Evolutionary conservation across 2,888 invertebrate species (phyloP), one percentile per base, ranked within the genome.

Genomic region (Epirrita christyi): DNA sequence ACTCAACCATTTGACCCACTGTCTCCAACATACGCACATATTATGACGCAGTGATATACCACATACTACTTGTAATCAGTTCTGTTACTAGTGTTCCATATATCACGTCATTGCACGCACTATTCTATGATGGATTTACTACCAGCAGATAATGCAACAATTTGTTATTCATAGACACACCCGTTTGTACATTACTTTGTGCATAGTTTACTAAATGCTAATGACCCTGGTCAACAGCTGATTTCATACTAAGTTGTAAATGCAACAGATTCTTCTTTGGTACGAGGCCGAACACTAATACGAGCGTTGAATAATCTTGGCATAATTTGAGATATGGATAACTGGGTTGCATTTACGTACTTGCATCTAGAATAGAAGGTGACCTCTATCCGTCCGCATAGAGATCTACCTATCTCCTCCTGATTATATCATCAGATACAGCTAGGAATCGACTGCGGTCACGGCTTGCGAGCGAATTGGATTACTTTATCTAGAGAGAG

Each of bases 201-300:
- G 8, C 21, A 2, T 21, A 2, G 21, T 3, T 21, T 21, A 21
- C 21, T 21, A 21, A 21, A 6, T 28, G 28, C 4, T 9, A 13
- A 27, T 50, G 56, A 27, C 42, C 51, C 34, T 46, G 55, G n/a
- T 11, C 8, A 47, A 49, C 43, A 55, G 46, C 29, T 44, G 52
- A 47, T 29, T 44, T 29, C 11, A 37, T 21, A 51, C 46, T 37
- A 28, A 38, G 41, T 51, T 45, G 32, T 40, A 40, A 29, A 13
- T 38, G 13, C 28, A 38, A 14, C 28, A 13, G 38, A 34, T 38
- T 7, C 32, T 9, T 9, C 32, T 32, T 7, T n/a, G 6, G n/a
- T n/a, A 36, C 11, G 36, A 36, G 36, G 10, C 36, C 36, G 11
- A 11, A n/a, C 9, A 34, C 34, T n/a, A n/a, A 9, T 4, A 36